Conservation (phyloP, 2,888 invertebrate species). For the Drosophila rellima region DNA sequence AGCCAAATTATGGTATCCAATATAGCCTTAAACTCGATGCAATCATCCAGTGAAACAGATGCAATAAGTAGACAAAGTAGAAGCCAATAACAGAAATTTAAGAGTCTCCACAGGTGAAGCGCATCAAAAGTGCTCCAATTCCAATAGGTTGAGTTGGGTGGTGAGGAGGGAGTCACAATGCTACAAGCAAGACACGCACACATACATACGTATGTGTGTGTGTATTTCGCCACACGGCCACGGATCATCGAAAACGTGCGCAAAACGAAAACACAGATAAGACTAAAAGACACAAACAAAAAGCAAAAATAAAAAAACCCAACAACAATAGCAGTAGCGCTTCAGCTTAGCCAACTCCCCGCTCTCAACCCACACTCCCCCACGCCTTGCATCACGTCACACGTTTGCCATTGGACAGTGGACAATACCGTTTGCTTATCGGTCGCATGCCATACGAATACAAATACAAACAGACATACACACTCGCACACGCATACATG, state of each 20-base stretch:
- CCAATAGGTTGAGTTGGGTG: constrained; percentile 17
- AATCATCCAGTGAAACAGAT: constrained; percentile 19
- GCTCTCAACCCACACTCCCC: neutral
- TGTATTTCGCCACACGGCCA: constrained; percentile 55
- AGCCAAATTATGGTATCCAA: constrained; percentile 17
- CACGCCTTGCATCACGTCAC: constrained; percentile 13
- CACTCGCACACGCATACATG: neutral
- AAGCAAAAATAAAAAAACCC: constrained; percentile 32
- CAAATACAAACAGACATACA: neutral
- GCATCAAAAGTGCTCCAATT: constrained; percentile 54
- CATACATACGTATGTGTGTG: neutral
- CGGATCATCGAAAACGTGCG: constrained; percentile 70
- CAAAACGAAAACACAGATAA: constrained; percentile 77
- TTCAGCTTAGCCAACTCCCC: constrained; percentile 10
- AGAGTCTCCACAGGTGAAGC: constrained; percentile 49
- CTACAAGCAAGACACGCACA: neutral
- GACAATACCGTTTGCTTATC: constrained; percentile 68
- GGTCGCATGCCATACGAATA: constrained; percentile 57
- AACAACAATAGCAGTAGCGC: constrained; percentile 23
- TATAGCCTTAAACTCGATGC: constrained; percentile 24
- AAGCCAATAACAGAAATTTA: neutral
- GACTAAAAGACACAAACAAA: constrained; percentile 44
- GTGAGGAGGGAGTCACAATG: neutral
- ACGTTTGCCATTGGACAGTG: constrained; percentile 47
- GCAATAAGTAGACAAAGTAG: constrained; percentile 1